Percentiles rank a stretch among this genome's conserved stretches.
Evolutionary conservation across 1,140 invertebrate species (phyloP).

Genomic region (Hypothenemus hampei): DNA sequence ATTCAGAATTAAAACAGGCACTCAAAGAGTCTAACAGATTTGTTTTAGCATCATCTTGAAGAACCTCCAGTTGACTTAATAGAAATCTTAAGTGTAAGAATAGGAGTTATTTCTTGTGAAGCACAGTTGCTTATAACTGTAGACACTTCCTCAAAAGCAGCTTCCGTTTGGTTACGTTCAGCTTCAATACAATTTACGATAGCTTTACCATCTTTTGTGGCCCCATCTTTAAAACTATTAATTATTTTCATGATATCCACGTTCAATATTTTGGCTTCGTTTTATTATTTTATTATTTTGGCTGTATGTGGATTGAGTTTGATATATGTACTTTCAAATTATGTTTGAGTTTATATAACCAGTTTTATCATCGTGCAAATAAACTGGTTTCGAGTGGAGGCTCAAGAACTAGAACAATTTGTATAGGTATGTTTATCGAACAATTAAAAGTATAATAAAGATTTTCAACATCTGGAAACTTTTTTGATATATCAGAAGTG

Average conservation of each 20-base stretch:
- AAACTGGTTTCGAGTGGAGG: no score
- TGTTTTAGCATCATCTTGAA: background rate
- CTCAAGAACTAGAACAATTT: no score
- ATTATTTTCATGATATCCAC: background rate
- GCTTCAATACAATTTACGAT: background rate
- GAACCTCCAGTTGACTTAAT: background rate
- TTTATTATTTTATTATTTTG: no score
- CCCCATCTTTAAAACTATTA: background rate
- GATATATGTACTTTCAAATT: no score
- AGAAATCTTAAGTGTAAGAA: background rate
- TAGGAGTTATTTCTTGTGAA: background rate
- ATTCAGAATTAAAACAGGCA: background rate
- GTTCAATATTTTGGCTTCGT: background rate
- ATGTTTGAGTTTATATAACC: no score
- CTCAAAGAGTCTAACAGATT: background rate
- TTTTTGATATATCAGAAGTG: no score
- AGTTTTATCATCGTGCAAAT: no score
- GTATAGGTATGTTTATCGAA: no score
- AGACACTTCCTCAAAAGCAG: background rate
- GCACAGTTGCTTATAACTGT: background rate
- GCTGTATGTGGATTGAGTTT: no score
- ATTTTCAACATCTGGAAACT: no score
- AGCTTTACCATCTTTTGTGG: background rate
- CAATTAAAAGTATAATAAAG: no score
- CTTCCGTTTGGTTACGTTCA: slow-evolving; percentile 6